phyloP scores from a whole-genome alignment of 2,888 invertebrate species.

The Nomada lathburiana region DNA sequence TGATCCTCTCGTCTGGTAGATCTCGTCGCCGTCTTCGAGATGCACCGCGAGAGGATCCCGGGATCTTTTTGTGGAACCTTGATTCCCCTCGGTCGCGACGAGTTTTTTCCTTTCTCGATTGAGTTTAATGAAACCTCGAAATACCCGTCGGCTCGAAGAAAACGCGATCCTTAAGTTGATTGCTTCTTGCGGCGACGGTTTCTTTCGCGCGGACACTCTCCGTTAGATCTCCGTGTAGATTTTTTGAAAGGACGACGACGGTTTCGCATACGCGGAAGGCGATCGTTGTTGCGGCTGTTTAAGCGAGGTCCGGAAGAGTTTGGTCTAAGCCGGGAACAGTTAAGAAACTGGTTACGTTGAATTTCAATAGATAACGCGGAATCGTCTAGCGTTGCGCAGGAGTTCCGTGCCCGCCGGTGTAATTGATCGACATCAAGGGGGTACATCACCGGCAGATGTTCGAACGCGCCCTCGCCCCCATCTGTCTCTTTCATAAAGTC shows the following conservation, averaged over 20 bases:
- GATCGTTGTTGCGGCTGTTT: too few relatives aligned
- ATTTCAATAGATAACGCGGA: conserved; percentile 49
- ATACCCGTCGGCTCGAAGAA: neutral
- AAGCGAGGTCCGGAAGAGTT: too few relatives aligned
- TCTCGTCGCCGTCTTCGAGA: conserved; percentile 40
- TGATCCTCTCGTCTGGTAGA: conserved; percentile 48
- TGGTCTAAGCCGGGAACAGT: neutral
- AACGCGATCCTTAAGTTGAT: neutral
- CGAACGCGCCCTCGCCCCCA: conserved; percentile 78
- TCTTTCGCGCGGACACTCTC: neutral
- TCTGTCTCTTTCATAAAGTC: conserved; percentile 77
- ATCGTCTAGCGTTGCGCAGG: conserved; percentile 43
- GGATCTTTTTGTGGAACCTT: conserved; percentile 44
- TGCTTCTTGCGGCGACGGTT: neutral
- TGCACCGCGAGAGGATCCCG: conserved; percentile 1
- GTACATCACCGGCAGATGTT: conserved; percentile 80
- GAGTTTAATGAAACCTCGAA: conserved; percentile 25
- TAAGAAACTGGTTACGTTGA: conserved; percentile 9
- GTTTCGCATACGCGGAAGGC: neutral
- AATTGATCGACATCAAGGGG: conserved; percentile 79
- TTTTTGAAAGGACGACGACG: neutral
- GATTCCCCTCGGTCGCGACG: conserved; percentile 37
- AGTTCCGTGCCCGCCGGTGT: conserved; percentile 63
- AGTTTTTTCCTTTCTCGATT: conserved; percentile 20
- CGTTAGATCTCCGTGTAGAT: neutral